Base-by-base conservation (phyloP, 2,113 vertebrate species). In the Oryzias melastigma region DNA sequence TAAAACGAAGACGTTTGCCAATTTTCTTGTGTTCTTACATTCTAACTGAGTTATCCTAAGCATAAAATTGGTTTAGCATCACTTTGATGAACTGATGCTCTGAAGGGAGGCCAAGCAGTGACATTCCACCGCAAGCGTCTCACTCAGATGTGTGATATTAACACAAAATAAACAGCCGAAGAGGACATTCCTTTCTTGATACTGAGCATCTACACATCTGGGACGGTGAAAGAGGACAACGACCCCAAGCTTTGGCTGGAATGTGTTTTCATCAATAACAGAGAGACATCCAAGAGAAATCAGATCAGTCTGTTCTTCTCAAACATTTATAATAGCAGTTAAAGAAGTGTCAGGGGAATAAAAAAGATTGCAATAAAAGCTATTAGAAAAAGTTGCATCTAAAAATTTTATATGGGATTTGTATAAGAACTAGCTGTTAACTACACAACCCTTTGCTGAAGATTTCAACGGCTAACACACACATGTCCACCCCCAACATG, bases 341-440 rank as follows among this genome's bases (percentile, higher is more conserved):
- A 12, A 35, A 12, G 10, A 35, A 35, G 35, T 35, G 35, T 35
- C 12, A 3, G 10, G 8, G 35, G 35, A 12, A 35, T 35, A 35
- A 35, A 35, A 35, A 35, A 1, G 3, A 12, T 35, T 12, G 10
- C 35, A 35, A 13, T 13, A 35, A 35, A 35, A 12, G 35, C 12
- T 12, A 35, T 35, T 35, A 1, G 35, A 12, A 35, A 35, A 35
- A 35, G 29, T 12, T 35, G 8, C 29, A 35, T 35, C 29, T 3
- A 10, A 35, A 35, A 35, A 35, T 35, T 85, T 85, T 85, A 53
- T n/a, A 47, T 53, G 42, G 53, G 42, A 69, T 88, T 90, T 88
- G 86, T 67, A 61, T 83, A 88, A 89, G 81, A 71, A 67, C 62
- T 52, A 5, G 88, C 79, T 14, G 63, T 85, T 68, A 68, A 77